Evolutionary conservation across 2,797 vertebrate genomes (phyloP), one percentile per base, ranked within the genome.

Genomic region (Garrulus glandarius): DNA sequence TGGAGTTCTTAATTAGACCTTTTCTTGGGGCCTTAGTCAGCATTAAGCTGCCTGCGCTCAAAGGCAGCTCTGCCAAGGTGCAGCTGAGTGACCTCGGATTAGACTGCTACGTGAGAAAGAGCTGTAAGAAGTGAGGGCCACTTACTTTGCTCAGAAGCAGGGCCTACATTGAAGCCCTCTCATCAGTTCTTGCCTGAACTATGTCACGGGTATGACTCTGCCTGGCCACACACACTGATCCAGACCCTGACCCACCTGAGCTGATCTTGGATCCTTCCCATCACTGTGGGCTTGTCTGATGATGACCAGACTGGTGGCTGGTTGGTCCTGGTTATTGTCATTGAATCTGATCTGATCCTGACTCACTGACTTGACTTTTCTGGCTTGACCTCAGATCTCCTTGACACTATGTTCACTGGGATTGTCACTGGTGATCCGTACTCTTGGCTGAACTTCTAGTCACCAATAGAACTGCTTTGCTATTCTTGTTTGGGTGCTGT

Each of bases 81-180:
- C 67, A 69, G 39, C 22, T 1, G 1, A 24, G 18, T 16, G 49
- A 61, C 83, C 53, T 70, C 30, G 41, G 55, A 71, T 49, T 76
- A 84, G 61, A 71, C 7, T 13, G 32, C 56, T 20, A 15, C 0
- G 0, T 15, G 24, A 77, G 36, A 75, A 81, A 41, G 34, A 36
- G 61, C 49, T 72, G 0, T 16, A 57, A 41, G 29, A 41, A 77
- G 47, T 1, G 1, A 59, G 10, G 6, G 44, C 11, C 1, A 0
- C 32, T 37, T 26, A 15, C 26, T 71, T 39, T 1, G 1, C 47
- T 46, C 16, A 34, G 26, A 34, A 60, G 68, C 18, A 43, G 12
- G 7, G 2, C 22, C 61, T 29, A 29, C 2, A 1, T 4, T 29
- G 74, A 87, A 67, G 63, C 27, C 15, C 20, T 27, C 60, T 71